Evolutionary conservation across 2,797 vertebrate species (phyloP).

Genomic region (Phaenicophaeus curvirostris): DNA sequence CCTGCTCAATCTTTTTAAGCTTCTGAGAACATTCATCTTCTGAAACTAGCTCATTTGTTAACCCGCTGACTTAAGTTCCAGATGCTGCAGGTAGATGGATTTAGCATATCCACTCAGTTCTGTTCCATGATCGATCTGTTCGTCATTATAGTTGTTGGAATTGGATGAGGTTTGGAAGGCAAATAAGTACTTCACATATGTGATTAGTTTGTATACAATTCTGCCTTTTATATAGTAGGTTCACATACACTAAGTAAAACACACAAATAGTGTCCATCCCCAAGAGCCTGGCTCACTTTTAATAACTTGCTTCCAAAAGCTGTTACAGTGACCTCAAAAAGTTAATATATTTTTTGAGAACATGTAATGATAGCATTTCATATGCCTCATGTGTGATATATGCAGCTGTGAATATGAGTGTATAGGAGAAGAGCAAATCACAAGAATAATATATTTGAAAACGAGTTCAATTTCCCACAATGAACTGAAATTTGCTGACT

Average conservation of each 20-base stretch:
- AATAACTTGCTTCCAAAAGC: not conserved
- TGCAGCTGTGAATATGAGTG: too few relatives aligned
- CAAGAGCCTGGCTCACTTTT: not conserved
- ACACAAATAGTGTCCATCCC: not conserved
- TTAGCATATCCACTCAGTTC: not conserved
- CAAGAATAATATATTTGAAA: not conserved
- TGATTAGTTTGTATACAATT: not conserved
- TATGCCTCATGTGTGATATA: accelerated
- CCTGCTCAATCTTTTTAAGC: not conserved
- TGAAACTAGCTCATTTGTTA: conserved; percentile 21
- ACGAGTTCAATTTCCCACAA: not conserved
- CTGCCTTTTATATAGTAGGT: not conserved
- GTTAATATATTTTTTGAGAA: not conserved
- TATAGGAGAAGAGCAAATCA: too few relatives aligned
- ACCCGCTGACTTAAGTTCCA: not conserved
- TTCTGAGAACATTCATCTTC: not conserved
- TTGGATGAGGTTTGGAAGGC: not conserved
- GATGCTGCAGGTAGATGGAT: not conserved
- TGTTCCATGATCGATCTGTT: not conserved
- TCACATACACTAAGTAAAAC: not conserved
- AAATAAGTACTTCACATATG: not conserved
- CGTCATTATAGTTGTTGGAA: not conserved
- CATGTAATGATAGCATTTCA: not conserved
- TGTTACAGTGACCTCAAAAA: not conserved
- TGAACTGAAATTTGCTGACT: not conserved